Percentiles rank a stretch among this genome's conserved stretches.
Evolutionary conservation across 2,888 invertebrate genomes (phyloP).

Genomic region (Coleophora deauratella): DNA sequence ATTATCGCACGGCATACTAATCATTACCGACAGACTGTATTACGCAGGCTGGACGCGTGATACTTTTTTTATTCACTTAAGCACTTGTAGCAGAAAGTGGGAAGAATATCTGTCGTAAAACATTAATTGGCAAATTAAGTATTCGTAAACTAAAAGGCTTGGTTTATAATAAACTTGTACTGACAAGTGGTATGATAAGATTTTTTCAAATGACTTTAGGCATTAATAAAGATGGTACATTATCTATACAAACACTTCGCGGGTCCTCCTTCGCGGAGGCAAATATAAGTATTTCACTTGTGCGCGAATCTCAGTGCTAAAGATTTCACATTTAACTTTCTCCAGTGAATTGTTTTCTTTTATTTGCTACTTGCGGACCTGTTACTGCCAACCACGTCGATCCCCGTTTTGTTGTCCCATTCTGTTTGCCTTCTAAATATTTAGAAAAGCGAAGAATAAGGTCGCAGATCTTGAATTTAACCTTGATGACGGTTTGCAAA

Average conservation of each 20-base stretch:
- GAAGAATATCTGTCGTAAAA: too few relatives aligned
- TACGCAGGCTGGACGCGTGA: slow-evolving; percentile 8
- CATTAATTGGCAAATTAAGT: too few relatives aligned
- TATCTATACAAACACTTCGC: too few relatives aligned
- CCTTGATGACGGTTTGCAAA: slow-evolving; percentile 22
- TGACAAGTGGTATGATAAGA: too few relatives aligned
- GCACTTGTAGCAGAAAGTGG: too few relatives aligned
- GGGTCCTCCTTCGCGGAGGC: not conserved
- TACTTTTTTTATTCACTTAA: not conserved
- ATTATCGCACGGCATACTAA: slow-evolving; percentile 5
- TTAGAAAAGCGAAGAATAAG: slow-evolving; percentile 8
- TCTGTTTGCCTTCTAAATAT: slow-evolving; percentile 9
- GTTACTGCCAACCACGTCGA: slow-evolving; percentile 7
- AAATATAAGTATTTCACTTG: slow-evolving; percentile 10
- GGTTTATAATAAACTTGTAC: too few relatives aligned
- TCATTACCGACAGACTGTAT: slow-evolving; percentile 7
- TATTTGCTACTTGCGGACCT: slow-evolving; percentile 33
- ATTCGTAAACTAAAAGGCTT: too few relatives aligned
- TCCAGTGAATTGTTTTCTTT: slow-evolving; percentile 37
- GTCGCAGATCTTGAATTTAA: slow-evolving; percentile 12
- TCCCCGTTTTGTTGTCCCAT: slow-evolving; percentile 12
- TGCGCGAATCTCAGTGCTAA: slow-evolving; percentile 30
- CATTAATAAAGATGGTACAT: too few relatives aligned
- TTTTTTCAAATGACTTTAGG: too few relatives aligned
- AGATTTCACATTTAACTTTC: slow-evolving; percentile 60